A percentile compares a stretch with the other conserved stretches of the same genome.
phyloP scores from a whole-genome alignment of 2,888 invertebrate genomes.

The Boloria selene region DNA sequence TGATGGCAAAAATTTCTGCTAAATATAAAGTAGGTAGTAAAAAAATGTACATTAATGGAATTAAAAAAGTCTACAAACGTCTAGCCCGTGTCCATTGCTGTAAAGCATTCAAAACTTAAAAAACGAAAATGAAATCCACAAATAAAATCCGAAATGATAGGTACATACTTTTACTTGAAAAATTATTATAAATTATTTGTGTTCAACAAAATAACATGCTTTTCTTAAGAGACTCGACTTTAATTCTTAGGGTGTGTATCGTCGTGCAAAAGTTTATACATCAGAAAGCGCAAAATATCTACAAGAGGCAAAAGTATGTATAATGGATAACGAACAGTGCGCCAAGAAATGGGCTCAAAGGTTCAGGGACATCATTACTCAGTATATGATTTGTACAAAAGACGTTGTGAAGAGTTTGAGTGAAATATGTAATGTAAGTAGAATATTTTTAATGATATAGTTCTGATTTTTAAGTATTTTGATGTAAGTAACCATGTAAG shows the following conservation, averaged over 20 bases:
- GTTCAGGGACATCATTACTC: conserved; percentile 67
- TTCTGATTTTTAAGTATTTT: background rate
- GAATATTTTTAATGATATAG: no score
- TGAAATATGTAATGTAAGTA: conserved; percentile 69
- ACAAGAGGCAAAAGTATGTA: conserved; percentile 74
- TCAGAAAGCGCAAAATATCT: conserved; percentile 66
- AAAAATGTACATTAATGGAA: no score
- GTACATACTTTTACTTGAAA: no score
- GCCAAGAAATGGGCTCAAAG: conserved; percentile 74
- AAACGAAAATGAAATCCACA: no score
- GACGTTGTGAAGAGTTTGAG: conserved; percentile 73
- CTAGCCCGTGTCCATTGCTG: no score
- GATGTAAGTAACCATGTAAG: background rate
- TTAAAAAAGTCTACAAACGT: no score
- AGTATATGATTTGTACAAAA: conserved; percentile 77
- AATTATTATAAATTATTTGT: no score
- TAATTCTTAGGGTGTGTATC: conserved; percentile 65
- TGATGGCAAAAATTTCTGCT: no score
- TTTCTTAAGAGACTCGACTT: background rate
- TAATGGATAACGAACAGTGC: conserved; percentile 75
- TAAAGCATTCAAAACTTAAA: no score
- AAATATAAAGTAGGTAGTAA: no score
- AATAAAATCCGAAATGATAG: no score
- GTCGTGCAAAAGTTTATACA: conserved; percentile 54
- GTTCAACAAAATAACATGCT: no score